phyloP scores from a whole-genome alignment of 2,113 vertebrate genomes.

The Steatornis caripensis region DNA sequence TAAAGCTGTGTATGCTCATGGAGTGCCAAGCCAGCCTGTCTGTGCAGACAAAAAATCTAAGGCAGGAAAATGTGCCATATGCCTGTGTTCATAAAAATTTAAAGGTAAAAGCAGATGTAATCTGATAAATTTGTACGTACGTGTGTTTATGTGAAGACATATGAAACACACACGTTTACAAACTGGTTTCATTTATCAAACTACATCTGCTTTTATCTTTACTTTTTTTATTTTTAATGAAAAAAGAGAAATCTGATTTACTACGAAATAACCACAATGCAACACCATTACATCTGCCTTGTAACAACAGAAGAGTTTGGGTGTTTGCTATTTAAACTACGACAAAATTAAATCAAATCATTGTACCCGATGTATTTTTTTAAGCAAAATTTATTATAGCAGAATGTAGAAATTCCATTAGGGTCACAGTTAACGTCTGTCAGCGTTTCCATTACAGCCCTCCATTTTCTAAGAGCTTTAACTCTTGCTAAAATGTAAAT shows the following conservation, averaged over 20 bases:
- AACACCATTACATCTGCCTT: slow-evolving; percentile 32
- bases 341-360: background rate
- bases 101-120: slow-evolving; percentile 81
- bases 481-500: slow-evolving; percentile 48
- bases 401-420: slow-evolving; percentile 33
- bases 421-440: slow-evolving; percentile 41
- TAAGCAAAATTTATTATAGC: background rate
- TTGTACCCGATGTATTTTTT: background rate
- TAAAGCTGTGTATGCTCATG: slow-evolving; percentile 74
- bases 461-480: slow-evolving; percentile 14
- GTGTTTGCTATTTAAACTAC: background rate
- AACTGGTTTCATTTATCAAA: slow-evolving; percentile 46
- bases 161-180: slow-evolving; percentile 37
- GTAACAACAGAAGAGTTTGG: background rate
- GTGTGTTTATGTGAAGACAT: slow-evolving; percentile 66
- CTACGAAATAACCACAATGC: background rate
- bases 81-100: slow-evolving; percentile 78
- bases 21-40: slow-evolving; percentile 69
- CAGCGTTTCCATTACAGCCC: background rate
- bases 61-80: slow-evolving; percentile 73
- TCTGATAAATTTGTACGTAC: slow-evolving; percentile 67
- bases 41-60: slow-evolving; percentile 56
- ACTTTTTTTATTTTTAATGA: background rate
- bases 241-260: slow-evolving; percentile 1
- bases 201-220: slow-evolving; percentile 34